Evolutionary conservation across 2,888 invertebrate genomes (phyloP).

Genomic region (Periphyllus acericola): DNA sequence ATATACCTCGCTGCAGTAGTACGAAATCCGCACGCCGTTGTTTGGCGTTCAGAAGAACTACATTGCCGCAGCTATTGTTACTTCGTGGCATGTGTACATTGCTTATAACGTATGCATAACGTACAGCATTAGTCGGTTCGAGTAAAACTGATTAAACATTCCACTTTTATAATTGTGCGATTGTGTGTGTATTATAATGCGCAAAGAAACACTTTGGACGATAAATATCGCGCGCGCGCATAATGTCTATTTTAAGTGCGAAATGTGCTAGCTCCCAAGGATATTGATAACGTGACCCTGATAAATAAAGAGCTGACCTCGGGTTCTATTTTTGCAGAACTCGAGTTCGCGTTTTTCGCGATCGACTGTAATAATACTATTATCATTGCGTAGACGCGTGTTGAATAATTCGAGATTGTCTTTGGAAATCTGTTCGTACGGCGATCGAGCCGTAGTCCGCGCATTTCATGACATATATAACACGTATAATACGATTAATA

Average conservation of each 20-base stretch:
- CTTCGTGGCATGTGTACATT: background rate
- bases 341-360: background rate
- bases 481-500: too few relatives aligned
- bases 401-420: too few relatives aligned
- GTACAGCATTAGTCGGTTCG: background rate
- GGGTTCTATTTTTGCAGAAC: slow-evolving; percentile 20
- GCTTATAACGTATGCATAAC: background rate
- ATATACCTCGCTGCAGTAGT: background rate
- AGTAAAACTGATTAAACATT: background rate
- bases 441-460: too few relatives aligned
- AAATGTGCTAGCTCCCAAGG: slow-evolving; percentile 20
- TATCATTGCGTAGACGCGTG: too few relatives aligned
- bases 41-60: too few relatives aligned
- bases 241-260: slow-evolving; percentile 23
- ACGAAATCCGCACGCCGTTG: background rate
- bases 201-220: background rate
- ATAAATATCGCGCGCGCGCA: background rate
- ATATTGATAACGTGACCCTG: slow-evolving; percentile 23
- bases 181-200: background rate
- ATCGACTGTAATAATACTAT: too few relatives aligned
- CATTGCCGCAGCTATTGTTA: background rate
- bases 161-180: background rate
- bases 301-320: slow-evolving; percentile 21
- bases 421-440: too few relatives aligned
- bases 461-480: too few relatives aligned